A percentile compares a stretch with the other conserved stretches of the same genome.
Conservation (phyloP, 2,113 vertebrate species). For the Scomber colias region DNA sequence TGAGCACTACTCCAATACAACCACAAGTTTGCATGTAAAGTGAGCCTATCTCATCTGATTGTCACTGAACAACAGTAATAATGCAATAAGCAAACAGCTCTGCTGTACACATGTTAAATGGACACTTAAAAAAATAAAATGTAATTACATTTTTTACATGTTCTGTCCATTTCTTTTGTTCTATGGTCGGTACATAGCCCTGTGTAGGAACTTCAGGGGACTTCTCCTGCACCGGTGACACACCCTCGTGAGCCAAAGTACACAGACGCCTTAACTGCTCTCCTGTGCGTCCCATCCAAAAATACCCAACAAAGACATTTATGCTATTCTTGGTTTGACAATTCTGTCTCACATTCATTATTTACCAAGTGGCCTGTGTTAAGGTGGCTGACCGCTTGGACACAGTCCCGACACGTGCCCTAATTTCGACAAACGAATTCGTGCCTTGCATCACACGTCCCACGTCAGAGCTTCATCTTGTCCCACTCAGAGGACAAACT, state of each 20-base stretch:
- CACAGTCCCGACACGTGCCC: conserved; percentile 38
- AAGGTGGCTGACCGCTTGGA: conserved; percentile 21
- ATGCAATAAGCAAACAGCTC: background rate
- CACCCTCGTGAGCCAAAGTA: conserved; percentile 62
- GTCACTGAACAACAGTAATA: conserved; percentile 7
- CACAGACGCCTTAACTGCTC: conserved; percentile 32
- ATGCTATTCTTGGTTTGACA: conserved; percentile 38
- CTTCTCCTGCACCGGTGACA: conserved; percentile 71
- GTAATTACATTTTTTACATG: too few species aligned
- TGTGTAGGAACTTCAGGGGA: conserved; percentile 51
- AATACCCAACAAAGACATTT: conserved; percentile 15
- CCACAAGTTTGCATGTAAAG: conserved; percentile 1
- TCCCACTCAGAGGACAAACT: conserved; percentile 31
- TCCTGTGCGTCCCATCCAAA: background rate
- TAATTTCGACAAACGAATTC: conserved; percentile 54
- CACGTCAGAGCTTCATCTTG: conserved; percentile 49
- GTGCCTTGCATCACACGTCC: conserved; percentile 37
- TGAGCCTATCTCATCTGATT: background rate
- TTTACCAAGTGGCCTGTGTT: conserved; percentile 51
- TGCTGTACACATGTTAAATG: background rate
- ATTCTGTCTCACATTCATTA: conserved; percentile 67
- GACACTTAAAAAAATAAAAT: too few species aligned
- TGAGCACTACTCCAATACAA: background rate
- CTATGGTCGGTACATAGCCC: background rate
- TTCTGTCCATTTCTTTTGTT: background rate